A percentile compares a stretch with the other conserved stretches of the same genome.
These are phyloP conservation scores for Oreotrochilus melanogaster DNA, from an alignment of 2,113 vertebrate species.

Conservation along the genomic window DNA sequence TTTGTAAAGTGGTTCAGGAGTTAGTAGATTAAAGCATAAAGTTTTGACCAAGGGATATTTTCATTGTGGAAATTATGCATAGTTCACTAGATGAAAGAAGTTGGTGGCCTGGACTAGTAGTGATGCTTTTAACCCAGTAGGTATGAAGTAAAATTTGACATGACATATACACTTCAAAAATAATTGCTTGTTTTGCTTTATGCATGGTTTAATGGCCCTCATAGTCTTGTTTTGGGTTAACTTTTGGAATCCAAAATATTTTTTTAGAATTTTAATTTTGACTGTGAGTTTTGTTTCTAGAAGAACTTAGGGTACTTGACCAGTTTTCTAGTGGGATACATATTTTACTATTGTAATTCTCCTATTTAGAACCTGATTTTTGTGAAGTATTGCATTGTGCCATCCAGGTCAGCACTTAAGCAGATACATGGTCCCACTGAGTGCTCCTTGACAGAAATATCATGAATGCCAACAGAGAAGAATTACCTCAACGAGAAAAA, in stretches of 20 bases:
- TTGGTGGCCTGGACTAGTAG: not conserved
- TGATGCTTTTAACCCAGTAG: not conserved
- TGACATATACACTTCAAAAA: not conserved
- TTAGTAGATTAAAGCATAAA: not conserved
- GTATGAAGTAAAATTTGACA: not conserved
- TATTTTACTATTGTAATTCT: not conserved
- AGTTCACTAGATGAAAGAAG: not conserved
- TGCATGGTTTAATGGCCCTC: not conserved
- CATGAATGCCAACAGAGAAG: not conserved
- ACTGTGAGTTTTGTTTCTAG: not conserved
- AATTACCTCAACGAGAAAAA: not conserved
- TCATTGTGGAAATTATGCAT: not conserved
- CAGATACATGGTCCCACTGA: not conserved
- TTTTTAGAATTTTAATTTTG: not conserved
- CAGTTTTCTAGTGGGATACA: not conserved
- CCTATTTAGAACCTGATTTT: not conserved
- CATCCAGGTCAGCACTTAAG: not conserved
- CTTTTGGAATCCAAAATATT: not conserved
- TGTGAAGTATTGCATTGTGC: not conserved
- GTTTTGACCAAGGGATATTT: not conserved
- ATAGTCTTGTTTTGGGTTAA: not conserved
- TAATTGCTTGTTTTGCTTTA: not conserved
- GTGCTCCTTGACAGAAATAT: not conserved
- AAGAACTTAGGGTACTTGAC: not conserved
- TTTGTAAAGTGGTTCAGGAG: not conserved